Evolutionary conservation across 1,140 invertebrate genomes (phyloP), one percentile per base, ranked within the genome.

Genomic region (Drosophila santomea): DNA sequence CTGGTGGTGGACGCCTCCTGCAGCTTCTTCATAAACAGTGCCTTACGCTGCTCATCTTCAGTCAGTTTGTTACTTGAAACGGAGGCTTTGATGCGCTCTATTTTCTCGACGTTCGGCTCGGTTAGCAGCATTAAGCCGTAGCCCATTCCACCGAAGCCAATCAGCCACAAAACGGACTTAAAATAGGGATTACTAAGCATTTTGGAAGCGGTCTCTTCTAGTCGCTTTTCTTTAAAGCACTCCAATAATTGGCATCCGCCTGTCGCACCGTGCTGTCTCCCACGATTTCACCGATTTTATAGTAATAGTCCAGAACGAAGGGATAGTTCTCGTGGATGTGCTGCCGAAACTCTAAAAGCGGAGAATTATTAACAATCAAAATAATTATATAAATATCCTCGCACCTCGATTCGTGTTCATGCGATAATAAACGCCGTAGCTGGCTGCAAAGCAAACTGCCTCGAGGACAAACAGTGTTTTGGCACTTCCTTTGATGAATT

Each of bases 341-440:
- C 45, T 93, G 86, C 17, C 95, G 93, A 72, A 94, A 95, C 85
- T 95, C 94, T 95, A 86, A 14, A 93, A 80, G 51, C 59, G 56
- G 64, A 38, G 20, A 10, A 5, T 44, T 74, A 62, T 47, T 51
- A 45, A 62, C 58, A 43, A 75, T 44, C 23, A 0, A 6, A 32
- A 11, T 43, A 51, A 77, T 89, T 89, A 89, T 84, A 41, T 80
- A 89, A 89, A 89, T 83, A 10, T 35, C 10, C 39, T 4, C 84
- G 80, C 91, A 95, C 95, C 94, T 93, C 94, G 92, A 77, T 95
- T 93, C 50, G 93, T 94, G 80, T 95, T 95, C 74, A 95, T 92
- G 92, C 93, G 94, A 82, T 93, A 93, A 93, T 94, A 95, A 61
- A 94, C 74, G 51, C 92, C 93, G 91, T 95, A 95, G 32, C 93